Percentiles rank a stretch among this genome's conserved stretches.
Conservation (phyloP, 2,797 vertebrate genomes). For the Chrysolophus pictus region DNA sequence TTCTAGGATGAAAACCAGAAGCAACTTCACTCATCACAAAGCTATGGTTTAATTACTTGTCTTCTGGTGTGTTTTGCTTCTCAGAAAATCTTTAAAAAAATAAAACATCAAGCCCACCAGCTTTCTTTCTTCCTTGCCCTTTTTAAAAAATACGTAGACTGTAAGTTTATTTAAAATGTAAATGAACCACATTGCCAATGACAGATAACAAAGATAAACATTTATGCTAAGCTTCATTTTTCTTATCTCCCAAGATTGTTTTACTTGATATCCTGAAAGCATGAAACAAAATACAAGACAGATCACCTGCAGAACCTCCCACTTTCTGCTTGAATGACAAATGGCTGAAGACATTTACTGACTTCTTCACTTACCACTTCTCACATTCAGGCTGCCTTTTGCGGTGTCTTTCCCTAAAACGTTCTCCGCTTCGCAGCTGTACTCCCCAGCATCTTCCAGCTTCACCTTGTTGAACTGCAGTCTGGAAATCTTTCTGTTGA, state of each 20-base stretch:
- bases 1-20: slow-evolving; percentile 66
- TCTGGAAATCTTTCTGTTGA: slow-evolving; percentile 93
- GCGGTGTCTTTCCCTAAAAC: slow-evolving; percentile 89
- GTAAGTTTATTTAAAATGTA: slow-evolving; percentile 76
- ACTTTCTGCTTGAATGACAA: slow-evolving; percentile 20
- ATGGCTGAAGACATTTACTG: slow-evolving; percentile 48
- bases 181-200: slow-evolving; percentile 73
- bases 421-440: slow-evolving; percentile 96
- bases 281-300: slow-evolving; percentile 52
- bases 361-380: slow-evolving; percentile 90
- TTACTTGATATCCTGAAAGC: slow-evolving; percentile 29
- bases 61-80: slow-evolving; percentile 59
- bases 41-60: slow-evolving; percentile 51
- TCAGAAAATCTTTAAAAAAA: slow-evolving; percentile 77
- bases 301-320: slow-evolving; percentile 47
- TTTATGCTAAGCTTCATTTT: slow-evolving; percentile 78
- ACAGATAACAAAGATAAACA: slow-evolving; percentile 81
- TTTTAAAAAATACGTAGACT: slow-evolving; percentile 67
- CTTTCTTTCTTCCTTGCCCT: slow-evolving; percentile 13
- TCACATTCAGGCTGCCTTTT: slow-evolving; percentile 92
- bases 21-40: slow-evolving; percentile 61
- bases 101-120: slow-evolving; percentile 37
- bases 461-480: slow-evolving; percentile 94
- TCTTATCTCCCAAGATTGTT: slow-evolving; percentile 63
- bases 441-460: slow-evolving; percentile 95